Conservation (phyloP, 2,888 invertebrate species). For the Lepidocyrtoides sp. region DNA sequence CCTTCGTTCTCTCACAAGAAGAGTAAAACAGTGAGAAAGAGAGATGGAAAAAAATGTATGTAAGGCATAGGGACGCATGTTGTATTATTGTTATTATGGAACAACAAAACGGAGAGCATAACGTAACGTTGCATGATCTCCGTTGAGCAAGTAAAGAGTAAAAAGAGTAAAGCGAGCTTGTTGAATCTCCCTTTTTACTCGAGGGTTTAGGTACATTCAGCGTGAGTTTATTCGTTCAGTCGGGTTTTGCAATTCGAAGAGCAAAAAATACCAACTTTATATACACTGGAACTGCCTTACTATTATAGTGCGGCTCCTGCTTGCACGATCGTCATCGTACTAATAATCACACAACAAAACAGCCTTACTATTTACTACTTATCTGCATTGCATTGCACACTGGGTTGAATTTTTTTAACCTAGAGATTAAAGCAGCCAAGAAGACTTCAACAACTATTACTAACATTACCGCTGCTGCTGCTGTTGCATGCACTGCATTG, state of each 20-base stretch:
- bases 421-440: slow-evolving; percentile 49
- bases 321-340: slow-evolving; percentile 40
- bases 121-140: slow-evolving; percentile 80
- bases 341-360: slow-evolving; percentile 44
- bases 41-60: slow-evolving; percentile 58
- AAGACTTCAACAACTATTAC: slow-evolving; percentile 49
- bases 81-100: slow-evolving; percentile 59
- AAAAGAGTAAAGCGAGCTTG: slow-evolving; percentile 35
- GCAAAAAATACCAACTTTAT: slow-evolving; percentile 82
- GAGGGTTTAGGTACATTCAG: slow-evolving; percentile 81
- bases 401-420: slow-evolving; percentile 61
- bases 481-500: slow-evolving; percentile 53
- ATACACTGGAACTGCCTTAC: slow-evolving; percentile 76
- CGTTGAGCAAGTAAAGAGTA: slow-evolving; percentile 34
- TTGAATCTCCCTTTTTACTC: slow-evolving; percentile 79
- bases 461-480: slow-evolving; percentile 59
- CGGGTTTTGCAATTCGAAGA: slow-evolving; percentile 85
- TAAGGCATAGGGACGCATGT: slow-evolving; percentile 57
- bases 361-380: slow-evolving; percentile 40
- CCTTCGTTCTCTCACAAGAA: slow-evolving; percentile 62
- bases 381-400: slow-evolving; percentile 56
- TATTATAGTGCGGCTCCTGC: slow-evolving; percentile 33
- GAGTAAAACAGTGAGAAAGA: slow-evolving; percentile 24
- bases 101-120: slow-evolving; percentile 52
- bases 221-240: slow-evolving; percentile 80